phyloP scores from a whole-genome alignment of 1,140 invertebrate species.

The Choristoneura fumiferana region DNA sequence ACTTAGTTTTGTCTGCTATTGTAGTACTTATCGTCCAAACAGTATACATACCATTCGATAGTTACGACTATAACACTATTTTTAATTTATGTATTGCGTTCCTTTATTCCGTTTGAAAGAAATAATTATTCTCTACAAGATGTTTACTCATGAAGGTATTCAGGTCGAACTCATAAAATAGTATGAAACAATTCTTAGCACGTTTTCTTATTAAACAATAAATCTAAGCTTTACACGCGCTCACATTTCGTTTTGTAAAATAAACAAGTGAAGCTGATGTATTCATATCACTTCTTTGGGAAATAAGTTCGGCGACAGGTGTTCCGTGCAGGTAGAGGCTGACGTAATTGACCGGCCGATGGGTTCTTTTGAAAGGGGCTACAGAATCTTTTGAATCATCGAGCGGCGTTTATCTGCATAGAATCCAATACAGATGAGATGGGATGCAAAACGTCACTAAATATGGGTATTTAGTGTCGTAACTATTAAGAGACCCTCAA shows the following conservation, averaged over 20 bases:
- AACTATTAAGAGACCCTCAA: too few relatives aligned
- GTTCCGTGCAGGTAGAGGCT: constrained; percentile 61
- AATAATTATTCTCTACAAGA: constrained; percentile 5
- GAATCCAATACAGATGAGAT: not conserved
- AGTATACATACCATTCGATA: too few relatives aligned
- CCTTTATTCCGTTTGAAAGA: not conserved
- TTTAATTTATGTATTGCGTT: too few relatives aligned
- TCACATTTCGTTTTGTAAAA: constrained; percentile 31
- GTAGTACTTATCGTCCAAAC: too few relatives aligned
- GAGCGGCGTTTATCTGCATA: not conserved
- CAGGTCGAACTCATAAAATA: not conserved
- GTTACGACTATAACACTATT: too few relatives aligned
- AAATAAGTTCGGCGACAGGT: constrained; percentile 49
- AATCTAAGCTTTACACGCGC: constrained; percentile 7
- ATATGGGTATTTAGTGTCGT: not conserved
- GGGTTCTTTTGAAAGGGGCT: constrained; percentile 29
- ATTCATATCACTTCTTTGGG: not conserved
- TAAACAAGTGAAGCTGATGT: constrained; percentile 1
- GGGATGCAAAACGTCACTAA: not conserved
- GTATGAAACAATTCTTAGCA: not conserved
- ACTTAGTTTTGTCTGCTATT: too few relatives aligned
- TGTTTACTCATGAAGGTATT: not conserved
- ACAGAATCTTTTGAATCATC: not conserved
- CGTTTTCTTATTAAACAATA: constrained; percentile 3
- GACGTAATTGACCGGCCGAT: constrained; percentile 28